phyloP scores from a whole-genome alignment of 1,140 invertebrate genomes.

The Drosophila burlai region DNA sequence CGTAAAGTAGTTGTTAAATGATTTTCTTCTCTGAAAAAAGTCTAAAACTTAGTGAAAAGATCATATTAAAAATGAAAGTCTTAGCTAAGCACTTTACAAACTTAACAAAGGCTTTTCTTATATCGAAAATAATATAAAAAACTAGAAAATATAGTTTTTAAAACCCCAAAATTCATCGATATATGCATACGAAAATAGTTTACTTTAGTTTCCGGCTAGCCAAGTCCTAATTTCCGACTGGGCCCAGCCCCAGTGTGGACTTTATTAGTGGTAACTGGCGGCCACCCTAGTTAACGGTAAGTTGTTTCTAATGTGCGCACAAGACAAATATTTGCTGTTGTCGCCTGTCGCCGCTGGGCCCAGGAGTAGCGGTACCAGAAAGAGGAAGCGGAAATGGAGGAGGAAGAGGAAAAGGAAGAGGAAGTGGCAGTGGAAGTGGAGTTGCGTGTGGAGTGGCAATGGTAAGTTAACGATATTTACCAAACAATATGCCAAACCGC shows the following conservation, averaged over 20 bases:
- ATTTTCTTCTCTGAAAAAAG: too few relatives aligned
- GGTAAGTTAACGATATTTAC: constrained; percentile 81
- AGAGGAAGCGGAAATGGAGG: constrained; percentile 1
- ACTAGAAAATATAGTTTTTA: not conserved
- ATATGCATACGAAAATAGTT: not conserved
- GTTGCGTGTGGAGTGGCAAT: constrained; percentile 72
- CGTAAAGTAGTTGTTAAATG: too few relatives aligned
- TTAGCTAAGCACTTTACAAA: too few relatives aligned
- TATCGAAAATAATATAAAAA: too few relatives aligned
- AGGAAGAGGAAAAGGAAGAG: constrained; percentile 37
- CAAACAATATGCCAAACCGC: constrained; percentile 62
- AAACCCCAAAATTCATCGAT: too few relatives aligned
- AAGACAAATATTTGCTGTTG: constrained; percentile 59
- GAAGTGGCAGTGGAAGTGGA: constrained; percentile 47
- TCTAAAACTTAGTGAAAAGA: too few relatives aligned
- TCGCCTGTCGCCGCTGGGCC: constrained; percentile 39
- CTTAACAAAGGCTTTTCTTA: too few relatives aligned
- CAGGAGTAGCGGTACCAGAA: constrained; percentile 2
- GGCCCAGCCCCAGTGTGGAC: not conserved
- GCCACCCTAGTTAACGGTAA: constrained; percentile 51
- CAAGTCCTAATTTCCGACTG: not conserved
- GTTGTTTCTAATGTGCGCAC: constrained; percentile 52
- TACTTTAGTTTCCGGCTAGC: not conserved
- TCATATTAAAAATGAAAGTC: too few relatives aligned
- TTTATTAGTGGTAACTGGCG: constrained; percentile 15